Evolutionary conservation across 2,888 invertebrate genomes (phyloP), one percentile per base, ranked within the genome.

Genomic region (Elmis aenea): DNA sequence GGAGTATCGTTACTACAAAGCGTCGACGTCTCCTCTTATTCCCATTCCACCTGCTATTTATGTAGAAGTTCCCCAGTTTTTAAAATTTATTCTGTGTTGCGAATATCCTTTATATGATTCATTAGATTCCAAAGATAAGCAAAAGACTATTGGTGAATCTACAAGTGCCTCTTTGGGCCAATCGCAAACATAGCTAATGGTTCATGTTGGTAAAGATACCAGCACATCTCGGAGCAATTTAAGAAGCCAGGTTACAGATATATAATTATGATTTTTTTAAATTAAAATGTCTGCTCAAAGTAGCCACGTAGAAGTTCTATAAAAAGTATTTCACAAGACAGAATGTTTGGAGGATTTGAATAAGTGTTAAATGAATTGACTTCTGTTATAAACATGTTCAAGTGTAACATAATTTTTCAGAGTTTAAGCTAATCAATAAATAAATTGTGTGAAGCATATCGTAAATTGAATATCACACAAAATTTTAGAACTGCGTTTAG

Each of bases 51-150:
- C 90, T 0, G 76, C 83, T 1, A 80, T 91, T 26, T 93, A 92
- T 67, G 81, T 82, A n/a, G 86, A 87, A 62, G 85, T 92, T 23
- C 92, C 92, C 1, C 74, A 75, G 56, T 84, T 83, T 46, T 66
- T 93, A 28, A 92, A 92, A 66, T 86, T 81, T 59, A 73, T 88
- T 11, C 64, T 90, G 26, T 92, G 92, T 66, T 92, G 90, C 60
- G 93, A 93, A 64, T 90, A 82, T 57, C 91, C 92, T 0, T 74
- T 92, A 38, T 93, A 93, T 62, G 83, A 92, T 62, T 83, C 81
- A 3, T 68, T 81, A 54, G 80, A 83, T 13, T 81, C 75, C 16
- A 81, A 79, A 53, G 69, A 70, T 2, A 78, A 77, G 5, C 42
- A 55, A 4, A 60, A 64, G 36, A 77, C 79, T 45, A 75, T 80